Conservation (phyloP, 2,797 vertebrate species). For the Betta splendens region DNA sequence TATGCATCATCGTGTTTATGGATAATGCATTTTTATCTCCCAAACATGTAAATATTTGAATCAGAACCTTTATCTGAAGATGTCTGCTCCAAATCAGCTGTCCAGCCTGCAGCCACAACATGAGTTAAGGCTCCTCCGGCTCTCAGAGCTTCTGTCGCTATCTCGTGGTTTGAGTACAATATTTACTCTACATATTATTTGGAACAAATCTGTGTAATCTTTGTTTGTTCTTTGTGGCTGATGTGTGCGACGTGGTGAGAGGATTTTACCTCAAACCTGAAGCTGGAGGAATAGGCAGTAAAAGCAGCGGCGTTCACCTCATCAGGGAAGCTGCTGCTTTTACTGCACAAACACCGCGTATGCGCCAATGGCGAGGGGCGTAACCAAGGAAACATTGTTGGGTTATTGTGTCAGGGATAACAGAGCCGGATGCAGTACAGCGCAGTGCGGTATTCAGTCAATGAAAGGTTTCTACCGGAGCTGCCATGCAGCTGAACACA, state of each 20-base stretch:
- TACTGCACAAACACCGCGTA: slow-evolving; percentile 1
- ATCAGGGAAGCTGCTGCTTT: slow-evolving; percentile 7
- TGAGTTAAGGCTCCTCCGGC: neutral
- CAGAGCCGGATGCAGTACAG: slow-evolving; percentile 5
- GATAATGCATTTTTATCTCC: slow-evolving; percentile 41
- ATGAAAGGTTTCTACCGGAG: slow-evolving; percentile 27
- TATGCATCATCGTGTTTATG: slow-evolving; percentile 19
- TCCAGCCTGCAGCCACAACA: slow-evolving; percentile 24
- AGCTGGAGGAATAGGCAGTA: slow-evolving; percentile 6
- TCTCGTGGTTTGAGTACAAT: neutral
- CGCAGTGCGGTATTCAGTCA: slow-evolving; percentile 15
- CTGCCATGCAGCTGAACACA: slow-evolving; percentile 33
- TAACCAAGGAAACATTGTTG: slow-evolving; percentile 41
- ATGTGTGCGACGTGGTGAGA: neutral
- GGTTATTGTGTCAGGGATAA: slow-evolving; percentile 11
- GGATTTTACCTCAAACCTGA: neutral
- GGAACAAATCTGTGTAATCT: too few relatives aligned
- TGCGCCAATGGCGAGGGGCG: slow-evolving; percentile 28
- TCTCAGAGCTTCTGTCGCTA: neutral
- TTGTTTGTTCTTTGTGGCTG: too few relatives aligned
- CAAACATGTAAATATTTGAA: slow-evolving; percentile 57
- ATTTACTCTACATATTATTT: neutral
- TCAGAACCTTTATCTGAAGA: slow-evolving; percentile 22
- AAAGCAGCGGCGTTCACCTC: neutral
- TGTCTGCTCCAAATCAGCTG: slow-evolving; percentile 32